Base-by-base conservation (phyloP, 2,888 invertebrate species). In the Blastobasis adustella region DNA sequence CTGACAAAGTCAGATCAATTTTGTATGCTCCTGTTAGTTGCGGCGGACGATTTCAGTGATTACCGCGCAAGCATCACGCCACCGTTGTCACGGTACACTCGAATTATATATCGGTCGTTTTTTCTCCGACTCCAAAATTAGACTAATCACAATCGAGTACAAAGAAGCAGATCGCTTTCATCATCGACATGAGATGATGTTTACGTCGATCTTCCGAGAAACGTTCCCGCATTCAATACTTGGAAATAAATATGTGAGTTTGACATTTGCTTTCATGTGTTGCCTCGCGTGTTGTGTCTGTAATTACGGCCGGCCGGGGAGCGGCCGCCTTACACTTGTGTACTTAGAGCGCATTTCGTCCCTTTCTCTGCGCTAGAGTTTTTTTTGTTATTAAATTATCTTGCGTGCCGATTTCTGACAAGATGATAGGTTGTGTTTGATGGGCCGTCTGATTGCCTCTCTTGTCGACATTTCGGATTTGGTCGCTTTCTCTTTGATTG, bases 211-310 rank as follows among this genome's bases (percentile, higher is more conserved):
- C 76, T 88, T 87, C 87, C 73, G 73, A 83, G 87, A 88, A 87
- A 65, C 79, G 75, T 69, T 73, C 74, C 73, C 76, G 73, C 79
- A 82, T 88, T 85, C 88, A 86, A 88, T 88, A 88, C 88, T 86
- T 82, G 86, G 88, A 88, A 88, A 87, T 88, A 88, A 86, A 88
- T 88, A 85, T 85, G 86, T 85, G 83, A 84, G 84, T 84, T 88
- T 88, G 88, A 88, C 86, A 88, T 88, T 86, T 84, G 87, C 88
- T 88, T 88, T 88, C 86, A 88, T 87, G 87, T 84, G 64, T 71
- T 71, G 69, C 76, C 79, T 85, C 71, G 85, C 83, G 84, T 85
- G 88, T 82, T 82, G 74, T 72, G 78, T 68, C 73, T 73, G 79
- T 84, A 86, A 87, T 87, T 86, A 85, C 76, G 71, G 71, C 65